These are phyloP conservation scores for Heteractis magnifica DNA, from an alignment of 92 coral and sea anemone genomes.

Conservation along the genomic window DNA sequence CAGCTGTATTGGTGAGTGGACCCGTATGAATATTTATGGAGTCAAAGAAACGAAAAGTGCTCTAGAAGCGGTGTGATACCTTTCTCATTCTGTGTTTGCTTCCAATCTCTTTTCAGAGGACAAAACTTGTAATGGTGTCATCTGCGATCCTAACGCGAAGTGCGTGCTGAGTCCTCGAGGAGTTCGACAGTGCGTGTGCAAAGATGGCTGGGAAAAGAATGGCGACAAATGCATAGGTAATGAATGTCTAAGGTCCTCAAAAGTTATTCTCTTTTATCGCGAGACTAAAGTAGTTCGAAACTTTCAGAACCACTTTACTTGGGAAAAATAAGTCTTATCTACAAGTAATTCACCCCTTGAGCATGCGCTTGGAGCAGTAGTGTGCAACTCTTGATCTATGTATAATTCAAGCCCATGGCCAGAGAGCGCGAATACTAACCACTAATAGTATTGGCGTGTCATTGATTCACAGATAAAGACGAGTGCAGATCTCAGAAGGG, in stretches of 20 bases:
- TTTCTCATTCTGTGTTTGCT: too few relatives aligned
- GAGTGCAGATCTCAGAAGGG: conserved; percentile 49
- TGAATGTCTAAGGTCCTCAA: neutral
- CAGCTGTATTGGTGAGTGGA: conserved; percentile 35
- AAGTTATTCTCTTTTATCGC: too few relatives aligned
- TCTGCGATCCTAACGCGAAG: conserved; percentile 50
- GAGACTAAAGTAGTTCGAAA: too few relatives aligned
- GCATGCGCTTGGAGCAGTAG: too few relatives aligned
- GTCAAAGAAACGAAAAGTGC: neutral
- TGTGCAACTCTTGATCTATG: too few relatives aligned
- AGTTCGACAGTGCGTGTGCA: conserved; percentile 56
- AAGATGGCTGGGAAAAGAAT: conserved; percentile 65
- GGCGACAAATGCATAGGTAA: conserved; percentile 69
- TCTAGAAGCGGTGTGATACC: too few relatives aligned
- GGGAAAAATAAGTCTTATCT: too few relatives aligned
- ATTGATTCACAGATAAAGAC: conserved; percentile 48
- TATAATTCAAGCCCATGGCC: neutral
- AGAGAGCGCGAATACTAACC: neutral
- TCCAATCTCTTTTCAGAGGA: neutral
- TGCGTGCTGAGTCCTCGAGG: conserved; percentile 36
- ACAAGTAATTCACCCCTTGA: too few relatives aligned
- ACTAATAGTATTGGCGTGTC: neutral
- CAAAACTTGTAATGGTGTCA: neutral
- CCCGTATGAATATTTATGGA: neutral
- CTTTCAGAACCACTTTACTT: too few relatives aligned